Conservation (phyloP, 2,113 vertebrate species). For the Butorides virescens region DNA sequence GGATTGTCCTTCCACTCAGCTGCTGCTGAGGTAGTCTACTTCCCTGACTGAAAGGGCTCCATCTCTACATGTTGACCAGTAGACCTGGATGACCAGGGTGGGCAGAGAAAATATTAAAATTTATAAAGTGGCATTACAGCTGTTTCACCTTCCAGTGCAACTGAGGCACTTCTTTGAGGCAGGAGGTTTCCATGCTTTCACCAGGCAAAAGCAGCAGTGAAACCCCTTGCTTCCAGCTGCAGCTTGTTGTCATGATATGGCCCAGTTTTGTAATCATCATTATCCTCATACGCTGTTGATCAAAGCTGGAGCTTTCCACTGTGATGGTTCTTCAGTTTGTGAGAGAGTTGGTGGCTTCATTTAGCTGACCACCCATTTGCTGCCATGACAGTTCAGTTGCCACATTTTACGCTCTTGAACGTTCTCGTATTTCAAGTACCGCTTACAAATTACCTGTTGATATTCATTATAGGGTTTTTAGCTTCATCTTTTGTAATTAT, state of each 20-base stretch:
- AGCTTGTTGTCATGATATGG: not conserved
- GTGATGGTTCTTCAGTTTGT: not conserved
- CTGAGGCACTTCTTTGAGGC: not conserved
- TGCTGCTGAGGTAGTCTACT: not conserved
- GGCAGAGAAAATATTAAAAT: not conserved
- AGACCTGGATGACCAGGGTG: not conserved
- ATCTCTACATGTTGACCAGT: not conserved
- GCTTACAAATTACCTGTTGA: not conserved
- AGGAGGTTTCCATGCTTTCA: not conserved
- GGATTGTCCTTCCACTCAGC: not conserved
- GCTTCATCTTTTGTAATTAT: not conserved
- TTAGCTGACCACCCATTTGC: not conserved
- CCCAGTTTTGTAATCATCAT: not conserved
- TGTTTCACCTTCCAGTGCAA: not conserved
- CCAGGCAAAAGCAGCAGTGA: not conserved
- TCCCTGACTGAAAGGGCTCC: not conserved
- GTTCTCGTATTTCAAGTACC: not conserved
- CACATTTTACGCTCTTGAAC: not conserved
- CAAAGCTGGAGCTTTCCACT: not conserved
- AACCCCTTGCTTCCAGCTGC: not conserved
- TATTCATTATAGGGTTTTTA: not conserved
- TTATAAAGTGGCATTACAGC: not conserved
- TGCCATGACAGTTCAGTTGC: not conserved
- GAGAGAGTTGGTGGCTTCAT: not conserved
- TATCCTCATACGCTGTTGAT: not conserved